Conservation (phyloP, 2,888 invertebrate genomes). For the Drosophila multiciliata region DNA sequence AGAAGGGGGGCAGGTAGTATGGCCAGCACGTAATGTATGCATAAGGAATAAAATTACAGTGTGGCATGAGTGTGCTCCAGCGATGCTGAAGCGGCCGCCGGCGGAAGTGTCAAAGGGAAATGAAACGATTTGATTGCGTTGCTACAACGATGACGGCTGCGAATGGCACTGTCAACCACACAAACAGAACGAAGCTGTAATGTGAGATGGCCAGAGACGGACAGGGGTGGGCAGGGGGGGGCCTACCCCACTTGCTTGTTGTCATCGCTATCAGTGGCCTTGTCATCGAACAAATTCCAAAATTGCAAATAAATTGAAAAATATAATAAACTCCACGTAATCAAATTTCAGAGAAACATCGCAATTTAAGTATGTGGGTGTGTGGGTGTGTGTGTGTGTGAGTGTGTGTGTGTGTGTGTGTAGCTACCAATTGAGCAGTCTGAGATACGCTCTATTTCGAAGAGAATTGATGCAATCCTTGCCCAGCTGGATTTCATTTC, state of each 20-base stretch:
- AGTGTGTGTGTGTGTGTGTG: conserved; percentile 8
- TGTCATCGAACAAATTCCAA: conserved; percentile 16
- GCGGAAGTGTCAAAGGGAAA: conserved; percentile 67
- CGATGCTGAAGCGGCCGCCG: conserved; percentile 24
- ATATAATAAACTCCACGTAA: conserved; percentile 71
- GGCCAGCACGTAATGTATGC: conserved; percentile 42
- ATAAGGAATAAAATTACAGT: conserved; percentile 18
- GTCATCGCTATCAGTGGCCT: conserved; percentile 27
- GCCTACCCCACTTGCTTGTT: conserved; percentile 6
- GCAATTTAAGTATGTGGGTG: conserved; percentile 12
- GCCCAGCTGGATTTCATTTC: conserved; percentile 14
- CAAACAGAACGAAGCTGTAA: conserved; percentile 2
- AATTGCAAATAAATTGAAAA: conserved; percentile 74
- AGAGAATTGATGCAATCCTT: conserved; percentile 18
- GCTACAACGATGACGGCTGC: conserved; percentile 56
- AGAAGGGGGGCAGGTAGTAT: too few species aligned
- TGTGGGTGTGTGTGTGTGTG: background rate
- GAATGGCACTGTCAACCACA: conserved; percentile 58
- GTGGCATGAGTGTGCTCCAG: conserved; percentile 5
- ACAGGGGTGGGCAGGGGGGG: fast-evolving
- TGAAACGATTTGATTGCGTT: conserved; percentile 65
- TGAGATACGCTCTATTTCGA: conserved; percentile 3
- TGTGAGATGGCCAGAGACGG: background rate
- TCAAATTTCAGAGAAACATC: conserved; percentile 62
- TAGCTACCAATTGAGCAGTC: conserved; percentile 3